Percentiles rank a stretch among this genome's conserved stretches.
Conservation (phyloP, 2,888 invertebrate species). For the Endomychus coccineus region DNA sequence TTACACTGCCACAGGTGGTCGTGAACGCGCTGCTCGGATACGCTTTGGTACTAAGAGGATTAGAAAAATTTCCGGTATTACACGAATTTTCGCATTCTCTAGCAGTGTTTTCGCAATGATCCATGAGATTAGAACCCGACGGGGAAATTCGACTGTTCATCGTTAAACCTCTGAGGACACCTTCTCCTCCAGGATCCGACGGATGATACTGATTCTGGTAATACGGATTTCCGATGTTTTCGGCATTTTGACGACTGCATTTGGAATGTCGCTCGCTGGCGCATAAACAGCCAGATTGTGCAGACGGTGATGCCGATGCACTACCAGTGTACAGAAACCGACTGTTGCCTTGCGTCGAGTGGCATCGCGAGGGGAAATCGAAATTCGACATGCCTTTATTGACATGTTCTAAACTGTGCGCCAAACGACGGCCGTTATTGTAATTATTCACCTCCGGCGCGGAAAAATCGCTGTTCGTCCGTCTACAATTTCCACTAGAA, state of each 20-base stretch:
- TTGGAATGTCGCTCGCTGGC: conserved; percentile 20
- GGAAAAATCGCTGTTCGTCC: conserved; percentile 34
- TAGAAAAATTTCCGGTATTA: too few relatives aligned
- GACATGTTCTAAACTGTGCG: conserved; percentile 28
- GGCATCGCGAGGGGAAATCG: conserved; percentile 2
- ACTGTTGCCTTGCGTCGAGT: conserved; percentile 2
- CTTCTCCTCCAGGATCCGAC: conserved; percentile 36
- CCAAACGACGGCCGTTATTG: conserved; percentile 17
- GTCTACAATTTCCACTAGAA: conserved; percentile 17
- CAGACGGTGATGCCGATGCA: too few relatives aligned
- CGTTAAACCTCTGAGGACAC: conserved; percentile 5
- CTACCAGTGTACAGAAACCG: background rate
- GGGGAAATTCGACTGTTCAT: conserved; percentile 10
- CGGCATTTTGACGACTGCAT: conserved; percentile 25
- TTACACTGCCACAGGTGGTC: too few relatives aligned
- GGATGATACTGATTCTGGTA: conserved; percentile 29
- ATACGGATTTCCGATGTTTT: conserved; percentile 2
- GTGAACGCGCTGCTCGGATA: too few relatives aligned
- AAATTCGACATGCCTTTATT: conserved; percentile 8
- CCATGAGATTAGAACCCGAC: conserved; percentile 7
- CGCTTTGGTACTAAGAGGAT: too few relatives aligned
- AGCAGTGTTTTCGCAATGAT: background rate
- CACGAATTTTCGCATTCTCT: too few relatives aligned
- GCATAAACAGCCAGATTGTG: conserved; percentile 13
- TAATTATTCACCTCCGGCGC: conserved; percentile 22